Percentiles rank a stretch among this genome's conserved stretches.
phyloP scores from a whole-genome alignment of 2,113 vertebrate species.

The Oreochromis spilurus region DNA sequence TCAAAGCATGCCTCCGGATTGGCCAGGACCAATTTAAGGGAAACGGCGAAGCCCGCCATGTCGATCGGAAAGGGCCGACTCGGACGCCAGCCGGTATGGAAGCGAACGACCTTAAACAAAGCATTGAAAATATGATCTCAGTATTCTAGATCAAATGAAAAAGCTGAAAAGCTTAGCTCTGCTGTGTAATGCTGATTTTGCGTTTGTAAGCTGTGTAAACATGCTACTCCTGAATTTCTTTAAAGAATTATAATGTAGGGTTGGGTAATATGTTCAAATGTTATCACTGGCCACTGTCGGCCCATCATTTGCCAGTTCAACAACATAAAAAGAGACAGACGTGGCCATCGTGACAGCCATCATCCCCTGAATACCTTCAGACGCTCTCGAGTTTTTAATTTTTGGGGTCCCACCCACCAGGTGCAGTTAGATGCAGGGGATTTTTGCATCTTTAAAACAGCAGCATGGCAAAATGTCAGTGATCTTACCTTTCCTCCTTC shows the following conservation, averaged over 20 bases:
- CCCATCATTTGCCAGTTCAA: not conserved
- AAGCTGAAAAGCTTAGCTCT: not conserved
- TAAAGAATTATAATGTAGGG: not conserved
- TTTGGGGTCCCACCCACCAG: no score
- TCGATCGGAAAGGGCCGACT: slow-evolving; percentile 86
- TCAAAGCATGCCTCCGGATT: slow-evolving; percentile 81
- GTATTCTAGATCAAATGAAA: not conserved
- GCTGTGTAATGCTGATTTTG: not conserved
- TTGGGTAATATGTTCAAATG: not conserved
- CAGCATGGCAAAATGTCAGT: not conserved
- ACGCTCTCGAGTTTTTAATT: no score
- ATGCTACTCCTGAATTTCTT: not conserved
- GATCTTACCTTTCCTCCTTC: slow-evolving; percentile 77
- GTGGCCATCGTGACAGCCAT: not conserved
- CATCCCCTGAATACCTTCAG: not conserved
- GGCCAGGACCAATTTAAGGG: slow-evolving; percentile 77
- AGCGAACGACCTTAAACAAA: slow-evolving; percentile 71
- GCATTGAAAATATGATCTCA: not conserved
- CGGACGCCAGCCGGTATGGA: slow-evolving; percentile 88
- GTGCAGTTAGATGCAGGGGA: accelerated
- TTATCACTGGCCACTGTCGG: not conserved
- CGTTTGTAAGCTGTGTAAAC: not conserved
- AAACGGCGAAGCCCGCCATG: slow-evolving; percentile 88
- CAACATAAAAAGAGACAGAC: not conserved
- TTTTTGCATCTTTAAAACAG: not conserved